Percentiles rank a stretch among this genome's conserved stretches.
Conservation (phyloP, 2,888 invertebrate species). For the Dryobotodes eremita region DNA sequence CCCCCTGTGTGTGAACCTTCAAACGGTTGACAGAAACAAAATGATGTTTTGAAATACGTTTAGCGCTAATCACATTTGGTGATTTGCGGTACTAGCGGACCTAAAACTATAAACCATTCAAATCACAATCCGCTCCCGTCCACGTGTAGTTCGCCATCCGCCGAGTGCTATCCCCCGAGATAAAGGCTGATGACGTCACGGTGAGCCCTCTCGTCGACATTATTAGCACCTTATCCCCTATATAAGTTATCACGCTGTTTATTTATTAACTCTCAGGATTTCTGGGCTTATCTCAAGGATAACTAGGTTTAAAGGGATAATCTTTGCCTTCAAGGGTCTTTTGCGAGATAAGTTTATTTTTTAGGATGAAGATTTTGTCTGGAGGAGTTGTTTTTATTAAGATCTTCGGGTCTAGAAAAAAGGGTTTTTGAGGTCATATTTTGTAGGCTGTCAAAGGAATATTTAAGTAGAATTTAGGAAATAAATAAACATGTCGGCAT, state of each 20-base stretch:
- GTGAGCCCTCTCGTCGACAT: constrained; percentile 62
- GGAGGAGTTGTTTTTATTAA: constrained; percentile 26
- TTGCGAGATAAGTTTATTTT: constrained; percentile 31
- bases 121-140: constrained; percentile 27
- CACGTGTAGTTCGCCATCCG: constrained; percentile 71
- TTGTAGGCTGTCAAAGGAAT: background rate
- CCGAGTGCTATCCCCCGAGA: constrained; percentile 76
- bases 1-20: too few relatives aligned
- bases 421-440: background rate
- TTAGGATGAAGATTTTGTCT: constrained; percentile 11
- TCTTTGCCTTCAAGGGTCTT: constrained; percentile 32
- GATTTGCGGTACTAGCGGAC: background rate
- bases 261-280: constrained; percentile 64
- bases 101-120: constrained; percentile 11
- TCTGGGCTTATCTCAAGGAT: constrained; percentile 62
- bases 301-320: constrained; percentile 62
- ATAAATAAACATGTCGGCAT: background rate
- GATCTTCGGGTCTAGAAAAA: background rate
- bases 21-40: background rate
- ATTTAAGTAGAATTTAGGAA: background rate
- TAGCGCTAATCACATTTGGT: background rate
- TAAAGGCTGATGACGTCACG: constrained; percentile 74
- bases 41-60: background rate
- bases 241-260: constrained; percentile 68
- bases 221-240: constrained; percentile 65